A percentile compares a stretch with the other conserved stretches of the same genome.
Evolutionary conservation across 2,113 vertebrate species (phyloP).

Genomic region (Sitta europaea): DNA sequence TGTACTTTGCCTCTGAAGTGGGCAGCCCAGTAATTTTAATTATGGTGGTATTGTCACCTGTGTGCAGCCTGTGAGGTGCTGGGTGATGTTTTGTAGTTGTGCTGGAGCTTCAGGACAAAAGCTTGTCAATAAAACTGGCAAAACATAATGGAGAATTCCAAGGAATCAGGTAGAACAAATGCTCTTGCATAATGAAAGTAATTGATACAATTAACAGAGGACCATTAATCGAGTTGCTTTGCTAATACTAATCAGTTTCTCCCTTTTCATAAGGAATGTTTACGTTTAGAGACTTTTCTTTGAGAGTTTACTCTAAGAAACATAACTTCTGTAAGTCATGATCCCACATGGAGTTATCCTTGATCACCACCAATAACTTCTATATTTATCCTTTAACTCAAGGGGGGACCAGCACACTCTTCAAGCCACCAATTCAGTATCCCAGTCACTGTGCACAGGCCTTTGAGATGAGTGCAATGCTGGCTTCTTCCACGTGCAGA

Average conservation of each 20-base stretch:
- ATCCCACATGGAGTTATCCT: neutral
- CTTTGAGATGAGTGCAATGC: neutral
- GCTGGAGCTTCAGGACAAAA: neutral
- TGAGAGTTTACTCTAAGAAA: neutral
- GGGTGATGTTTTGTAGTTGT: rapidly evolving
- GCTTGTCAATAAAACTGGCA: neutral
- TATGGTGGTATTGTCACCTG: neutral
- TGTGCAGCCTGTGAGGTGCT: neutral
- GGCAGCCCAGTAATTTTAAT: neutral
- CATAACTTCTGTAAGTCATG: neutral
- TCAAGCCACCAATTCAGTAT: neutral
- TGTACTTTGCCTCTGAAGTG: neutral
- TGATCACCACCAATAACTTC: neutral
- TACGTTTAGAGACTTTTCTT: neutral
- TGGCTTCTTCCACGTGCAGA: neutral
- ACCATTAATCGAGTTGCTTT: neutral
- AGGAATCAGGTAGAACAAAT: neutral
- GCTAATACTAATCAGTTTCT: neutral
- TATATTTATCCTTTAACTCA: neutral
- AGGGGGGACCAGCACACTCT: neutral
- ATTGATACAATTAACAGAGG: neutral
- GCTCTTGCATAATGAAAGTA: neutral
- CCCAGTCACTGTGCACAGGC: neutral
- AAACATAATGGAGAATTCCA: neutral
- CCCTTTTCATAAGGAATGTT: neutral